Base-by-base conservation (phyloP, 2,797 vertebrate species). In the Phrynocephalus vlangalii region DNA sequence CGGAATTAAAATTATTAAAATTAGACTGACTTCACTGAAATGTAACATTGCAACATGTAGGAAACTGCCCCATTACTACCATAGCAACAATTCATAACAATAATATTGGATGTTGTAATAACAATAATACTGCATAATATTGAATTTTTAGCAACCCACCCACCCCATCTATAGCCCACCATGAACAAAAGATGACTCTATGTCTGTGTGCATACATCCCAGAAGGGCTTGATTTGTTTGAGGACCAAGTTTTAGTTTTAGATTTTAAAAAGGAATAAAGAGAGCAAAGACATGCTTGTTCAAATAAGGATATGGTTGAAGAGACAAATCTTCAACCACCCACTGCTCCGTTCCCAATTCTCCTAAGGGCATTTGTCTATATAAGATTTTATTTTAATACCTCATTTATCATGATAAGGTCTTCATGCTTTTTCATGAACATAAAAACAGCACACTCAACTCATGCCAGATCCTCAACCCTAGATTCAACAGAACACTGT, bases 371-470 rank as follows among this genome's bases (percentile, higher is more conserved):
- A 84, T 86, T 77, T 87, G 88, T 90, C 91, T 85, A 85, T 85
- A 80, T 89, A 73, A 81, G 86, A 89, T 91, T 94, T 93, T 95
- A 95, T 82, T 80, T 92, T 95, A 95, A 94, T 94, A 94, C 92
- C 89, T 91, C 71, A 60, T 81, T 84, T 88, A 88, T 95, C 91
- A 95, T 91, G 93, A 94, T 94, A 92, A 91, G 90, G 92, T 90
- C 90, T 93, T 75, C 90, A 91, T 92, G 91, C 92, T 91, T 92
- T 44, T 88, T 87, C 72, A 92, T 86, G 80, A 91, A 95, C 92
- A 94, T 91, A 94, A 94, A 85, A 95, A 92, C 93, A 95, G 67
- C 90, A 76, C 93, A 91, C 91, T 92, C 90, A 56, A 22, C 16
- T 82, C 92, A 92, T 91, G 92, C 92, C 93, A 96, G 84, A 93